Conservation (phyloP, 1,140 invertebrate genomes). For the Drosophila subobscura region DNA sequence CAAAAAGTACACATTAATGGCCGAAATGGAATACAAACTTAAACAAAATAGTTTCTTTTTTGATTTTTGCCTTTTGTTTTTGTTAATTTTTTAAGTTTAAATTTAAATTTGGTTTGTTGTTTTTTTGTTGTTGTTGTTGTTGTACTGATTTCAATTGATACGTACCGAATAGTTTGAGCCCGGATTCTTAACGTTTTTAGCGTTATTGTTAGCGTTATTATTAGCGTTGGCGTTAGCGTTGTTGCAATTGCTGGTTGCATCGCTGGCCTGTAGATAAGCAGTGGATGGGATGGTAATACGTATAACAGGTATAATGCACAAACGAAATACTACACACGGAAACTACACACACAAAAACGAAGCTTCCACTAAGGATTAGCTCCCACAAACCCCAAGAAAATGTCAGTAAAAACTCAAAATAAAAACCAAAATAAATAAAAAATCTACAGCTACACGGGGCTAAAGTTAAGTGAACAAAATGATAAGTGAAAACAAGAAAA, state of each 20-base stretch:
- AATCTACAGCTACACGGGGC: constrained; percentile 7
- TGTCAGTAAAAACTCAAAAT: constrained; percentile 21
- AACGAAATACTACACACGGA: not conserved
- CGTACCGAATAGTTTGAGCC: constrained; percentile 84
- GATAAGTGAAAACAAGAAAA: not conserved
- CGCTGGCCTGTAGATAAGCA: constrained; percentile 83
- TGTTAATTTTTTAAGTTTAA: constrained; percentile 13
- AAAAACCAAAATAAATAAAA: constrained; percentile 9
- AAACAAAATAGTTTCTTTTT: constrained; percentile 30
- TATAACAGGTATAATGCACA: constrained; percentile 44
- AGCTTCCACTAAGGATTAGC: constrained; percentile 44
- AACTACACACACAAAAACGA: constrained; percentile 28
- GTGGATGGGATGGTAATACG: constrained; percentile 82
- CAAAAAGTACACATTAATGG: constrained; percentile 38
- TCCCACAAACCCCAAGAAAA: constrained; percentile 6
- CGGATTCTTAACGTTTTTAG: constrained; percentile 84
- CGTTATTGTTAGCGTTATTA: constrained; percentile 60
- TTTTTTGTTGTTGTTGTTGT: constrained; percentile 43
- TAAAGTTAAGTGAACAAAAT: constrained; percentile 6
- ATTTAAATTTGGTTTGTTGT: constrained; percentile 34
- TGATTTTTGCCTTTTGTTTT: constrained; percentile 27
- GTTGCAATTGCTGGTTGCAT: constrained; percentile 81
- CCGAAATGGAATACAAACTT: constrained; percentile 53
- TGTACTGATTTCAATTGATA: constrained; percentile 84
- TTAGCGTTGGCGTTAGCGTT: constrained; percentile 51